These are phyloP conservation scores for Aleiodes sp. DNA, from an alignment of 1,140 invertebrate genomes.

Conservation along the genomic window DNA sequence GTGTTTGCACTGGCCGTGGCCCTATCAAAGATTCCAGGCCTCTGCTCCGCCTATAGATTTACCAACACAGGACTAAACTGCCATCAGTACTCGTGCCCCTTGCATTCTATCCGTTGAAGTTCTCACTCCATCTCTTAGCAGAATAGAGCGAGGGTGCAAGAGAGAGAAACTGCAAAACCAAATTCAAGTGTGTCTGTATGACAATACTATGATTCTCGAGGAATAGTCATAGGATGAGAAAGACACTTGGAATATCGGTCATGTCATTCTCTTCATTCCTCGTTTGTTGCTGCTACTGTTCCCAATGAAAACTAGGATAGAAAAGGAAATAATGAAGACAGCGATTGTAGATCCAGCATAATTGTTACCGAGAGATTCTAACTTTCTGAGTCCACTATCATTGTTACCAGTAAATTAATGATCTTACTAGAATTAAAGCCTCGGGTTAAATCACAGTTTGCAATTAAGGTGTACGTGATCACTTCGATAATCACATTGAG, in stretches of 20 bases:
- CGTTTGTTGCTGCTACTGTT: background rate
- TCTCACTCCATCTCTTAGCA: background rate
- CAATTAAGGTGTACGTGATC: too few relatives aligned
- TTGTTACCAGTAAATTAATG: background rate
- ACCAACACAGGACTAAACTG: background rate
- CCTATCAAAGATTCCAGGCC: conserved; percentile 35
- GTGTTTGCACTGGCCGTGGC: conserved; percentile 28
- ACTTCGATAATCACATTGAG: too few relatives aligned
- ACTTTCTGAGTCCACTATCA: background rate
- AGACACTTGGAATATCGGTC: conserved; percentile 4
- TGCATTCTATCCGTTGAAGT: background rate
- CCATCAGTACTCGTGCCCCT: background rate
- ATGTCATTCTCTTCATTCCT: background rate
- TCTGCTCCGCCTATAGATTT: background rate
- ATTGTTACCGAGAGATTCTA: background rate
- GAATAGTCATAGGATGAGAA: conserved; percentile 14
- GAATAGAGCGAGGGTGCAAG: background rate
- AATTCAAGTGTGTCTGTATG: background rate
- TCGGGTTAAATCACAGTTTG: background rate
- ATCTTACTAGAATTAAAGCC: background rate
- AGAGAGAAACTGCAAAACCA: background rate
- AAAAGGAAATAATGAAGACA: background rate
- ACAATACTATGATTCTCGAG: background rate
- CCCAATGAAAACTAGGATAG: background rate
- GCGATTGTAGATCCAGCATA: background rate